Evolutionary conservation across 2,797 vertebrate genomes (phyloP).

Genomic region (Hafferia zeledoni): DNA sequence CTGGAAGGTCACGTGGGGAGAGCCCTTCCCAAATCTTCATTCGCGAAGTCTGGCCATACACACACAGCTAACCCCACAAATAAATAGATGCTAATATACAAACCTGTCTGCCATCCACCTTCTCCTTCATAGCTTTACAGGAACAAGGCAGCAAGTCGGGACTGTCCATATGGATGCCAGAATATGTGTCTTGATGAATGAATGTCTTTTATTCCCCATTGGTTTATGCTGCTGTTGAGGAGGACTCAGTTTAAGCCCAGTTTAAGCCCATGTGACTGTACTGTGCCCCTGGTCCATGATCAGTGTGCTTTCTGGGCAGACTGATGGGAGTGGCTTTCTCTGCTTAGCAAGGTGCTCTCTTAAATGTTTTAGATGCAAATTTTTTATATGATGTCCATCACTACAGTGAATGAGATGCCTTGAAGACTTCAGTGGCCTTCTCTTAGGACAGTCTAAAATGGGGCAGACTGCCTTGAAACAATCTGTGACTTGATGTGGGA

Average conservation of each 20-base stretch:
- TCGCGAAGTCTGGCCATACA: too few species aligned
- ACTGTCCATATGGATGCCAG: background rate
- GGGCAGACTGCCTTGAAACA: background rate
- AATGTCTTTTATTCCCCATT: background rate
- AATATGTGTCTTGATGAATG: background rate
- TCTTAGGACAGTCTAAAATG: background rate
- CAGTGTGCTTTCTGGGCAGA: background rate
- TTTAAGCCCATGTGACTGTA: background rate
- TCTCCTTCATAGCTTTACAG: background rate
- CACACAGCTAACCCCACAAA: rapidly evolving
- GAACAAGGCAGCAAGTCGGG: background rate
- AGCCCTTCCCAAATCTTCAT: too few species aligned
- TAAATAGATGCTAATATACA: background rate
- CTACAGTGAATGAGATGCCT: background rate
- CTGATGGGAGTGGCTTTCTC: background rate
- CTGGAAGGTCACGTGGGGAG: too few species aligned
- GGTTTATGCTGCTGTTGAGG: background rate
- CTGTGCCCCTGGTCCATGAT: background rate
- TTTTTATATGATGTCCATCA: background rate
- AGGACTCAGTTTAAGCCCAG: background rate
- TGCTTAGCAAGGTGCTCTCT: background rate
- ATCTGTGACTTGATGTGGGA: background rate
- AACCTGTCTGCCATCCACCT: background rate
- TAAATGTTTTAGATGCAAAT: background rate
- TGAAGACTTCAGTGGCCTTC: background rate